Percentiles rank a stretch among this genome's conserved stretches.
These are phyloP conservation scores for Agriopis marginaria DNA, from an alignment of 2,888 invertebrate species.

Conservation along the genomic window DNA sequence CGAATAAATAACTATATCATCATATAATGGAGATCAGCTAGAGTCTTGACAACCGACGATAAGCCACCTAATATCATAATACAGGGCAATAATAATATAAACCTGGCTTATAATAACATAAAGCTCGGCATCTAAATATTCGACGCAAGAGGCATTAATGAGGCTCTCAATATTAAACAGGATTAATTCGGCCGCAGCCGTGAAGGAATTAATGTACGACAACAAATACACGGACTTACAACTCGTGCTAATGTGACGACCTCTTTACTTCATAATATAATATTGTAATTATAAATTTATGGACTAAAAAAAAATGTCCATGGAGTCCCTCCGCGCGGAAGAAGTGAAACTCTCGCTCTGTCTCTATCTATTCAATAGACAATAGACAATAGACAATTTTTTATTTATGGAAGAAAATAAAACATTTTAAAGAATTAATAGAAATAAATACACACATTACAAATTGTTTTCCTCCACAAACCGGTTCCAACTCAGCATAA, in stretches of 20 bases:
- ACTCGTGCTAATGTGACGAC: background rate
- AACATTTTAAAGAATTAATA: no score
- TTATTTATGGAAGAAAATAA: no score
- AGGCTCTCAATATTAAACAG: slow-evolving; percentile 45
- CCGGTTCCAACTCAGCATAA: no score
- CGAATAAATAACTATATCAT: background rate
- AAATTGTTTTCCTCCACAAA: no score
- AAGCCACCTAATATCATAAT: slow-evolving; percentile 20
- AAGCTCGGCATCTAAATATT: slow-evolving; percentile 41
- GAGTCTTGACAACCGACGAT: slow-evolving; percentile 20
- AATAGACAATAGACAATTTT: no score
- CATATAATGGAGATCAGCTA: slow-evolving; percentile 3
- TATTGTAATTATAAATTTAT: no score
- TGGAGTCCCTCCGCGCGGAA: no score
- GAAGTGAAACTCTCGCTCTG: no score
- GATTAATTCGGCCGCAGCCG: slow-evolving; percentile 35
- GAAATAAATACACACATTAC: no score
- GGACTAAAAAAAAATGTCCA: no score
- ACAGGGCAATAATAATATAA: slow-evolving; percentile 26
- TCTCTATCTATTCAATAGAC: no score
- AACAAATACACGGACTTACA: slow-evolving; percentile 15
- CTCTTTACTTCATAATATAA: no score
- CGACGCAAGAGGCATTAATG: slow-evolving; percentile 43
- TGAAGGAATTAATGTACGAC: slow-evolving; percentile 32
- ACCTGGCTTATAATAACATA: slow-evolving; percentile 20